A percentile compares a stretch with the other conserved stretches of the same genome.
These are phyloP conservation scores for Pseudomyrmex cubaensis DNA, from an alignment of 1,140 invertebrate genomes.

Conservation along the genomic window DNA sequence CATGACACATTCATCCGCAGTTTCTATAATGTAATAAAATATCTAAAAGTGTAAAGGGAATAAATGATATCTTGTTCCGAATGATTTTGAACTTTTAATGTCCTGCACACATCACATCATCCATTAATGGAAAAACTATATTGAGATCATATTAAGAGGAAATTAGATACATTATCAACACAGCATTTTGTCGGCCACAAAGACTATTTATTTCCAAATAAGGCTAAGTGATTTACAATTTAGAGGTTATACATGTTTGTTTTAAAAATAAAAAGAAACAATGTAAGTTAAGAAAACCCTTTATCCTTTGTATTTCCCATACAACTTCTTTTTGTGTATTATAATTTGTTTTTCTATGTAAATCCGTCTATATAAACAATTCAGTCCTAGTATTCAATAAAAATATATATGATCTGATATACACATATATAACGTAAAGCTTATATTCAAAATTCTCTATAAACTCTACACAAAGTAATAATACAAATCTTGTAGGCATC, in stretches of 20 bases:
- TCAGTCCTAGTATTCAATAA: conserved; percentile 25
- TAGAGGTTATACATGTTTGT: conserved; percentile 34
- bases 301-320: conserved; percentile 38
- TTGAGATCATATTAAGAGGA: conserved; percentile 16
- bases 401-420: conserved; percentile 43
- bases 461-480: not conserved
- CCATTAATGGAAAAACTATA: not conserved
- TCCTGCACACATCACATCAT: not conserved
- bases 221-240: conserved; percentile 62
- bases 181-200: conserved; percentile 10
- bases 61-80: conserved; percentile 42
- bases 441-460: not conserved
- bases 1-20: not conserved
- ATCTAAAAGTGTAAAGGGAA: conserved; percentile 32
- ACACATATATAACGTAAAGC: conserved; percentile 15
- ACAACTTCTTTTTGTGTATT: not conserved
- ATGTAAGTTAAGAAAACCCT: no score
- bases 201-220: conserved; percentile 65
- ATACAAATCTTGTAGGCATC: conserved; percentile 3
- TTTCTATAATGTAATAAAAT: conserved; percentile 31
- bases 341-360: no score
- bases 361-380: not conserved
- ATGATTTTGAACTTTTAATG: not conserved
- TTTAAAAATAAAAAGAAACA: conserved; percentile 23
- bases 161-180: conserved; percentile 44